Evolutionary conservation across 2,113 vertebrate genomes (phyloP).

Genomic region (Gobio gobio): DNA sequence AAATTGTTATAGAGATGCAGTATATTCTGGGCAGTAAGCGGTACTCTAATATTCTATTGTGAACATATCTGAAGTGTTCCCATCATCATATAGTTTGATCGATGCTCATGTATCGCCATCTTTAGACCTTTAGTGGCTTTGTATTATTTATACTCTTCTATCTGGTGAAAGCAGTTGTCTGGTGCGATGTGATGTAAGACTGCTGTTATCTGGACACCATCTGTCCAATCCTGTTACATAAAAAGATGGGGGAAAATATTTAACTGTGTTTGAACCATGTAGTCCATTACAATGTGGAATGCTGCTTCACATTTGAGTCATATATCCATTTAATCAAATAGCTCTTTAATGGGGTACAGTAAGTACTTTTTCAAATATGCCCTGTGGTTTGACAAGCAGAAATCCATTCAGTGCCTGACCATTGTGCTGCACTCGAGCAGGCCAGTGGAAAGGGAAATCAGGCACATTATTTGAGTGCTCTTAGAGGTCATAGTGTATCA

Average conservation of each 20-base stretch:
- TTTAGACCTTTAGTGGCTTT: background rate
- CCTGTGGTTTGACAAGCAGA: background rate
- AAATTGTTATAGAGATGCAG: too few species aligned
- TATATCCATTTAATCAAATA: constrained; percentile 9
- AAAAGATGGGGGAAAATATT: constrained; percentile 64
- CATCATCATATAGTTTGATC: background rate
- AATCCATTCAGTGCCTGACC: background rate
- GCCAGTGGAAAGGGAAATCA: constrained; percentile 57
- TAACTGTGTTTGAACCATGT: constrained; percentile 47
- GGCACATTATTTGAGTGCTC: constrained; percentile 55
- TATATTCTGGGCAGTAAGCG: too few species aligned
- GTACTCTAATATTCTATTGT: background rate
- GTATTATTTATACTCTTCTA: constrained; percentile 7
- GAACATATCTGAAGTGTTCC: background rate
- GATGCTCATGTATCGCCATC: background rate
- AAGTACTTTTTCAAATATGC: background rate
- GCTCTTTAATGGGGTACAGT: constrained; percentile 6
- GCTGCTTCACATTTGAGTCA: background rate
- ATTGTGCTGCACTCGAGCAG: background rate
- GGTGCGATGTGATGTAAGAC: constrained; percentile 65
- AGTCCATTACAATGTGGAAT: background rate
- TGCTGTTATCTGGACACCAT: constrained; percentile 70
- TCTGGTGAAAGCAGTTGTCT: constrained; percentile 34
- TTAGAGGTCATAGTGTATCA: constrained; percentile 66
- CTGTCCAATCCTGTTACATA: constrained; percentile 73